A percentile compares a stretch with the other conserved stretches of the same genome.
Evolutionary conservation across 2,797 vertebrate species (phyloP).

Genomic region (Enteromius treurensis): DNA sequence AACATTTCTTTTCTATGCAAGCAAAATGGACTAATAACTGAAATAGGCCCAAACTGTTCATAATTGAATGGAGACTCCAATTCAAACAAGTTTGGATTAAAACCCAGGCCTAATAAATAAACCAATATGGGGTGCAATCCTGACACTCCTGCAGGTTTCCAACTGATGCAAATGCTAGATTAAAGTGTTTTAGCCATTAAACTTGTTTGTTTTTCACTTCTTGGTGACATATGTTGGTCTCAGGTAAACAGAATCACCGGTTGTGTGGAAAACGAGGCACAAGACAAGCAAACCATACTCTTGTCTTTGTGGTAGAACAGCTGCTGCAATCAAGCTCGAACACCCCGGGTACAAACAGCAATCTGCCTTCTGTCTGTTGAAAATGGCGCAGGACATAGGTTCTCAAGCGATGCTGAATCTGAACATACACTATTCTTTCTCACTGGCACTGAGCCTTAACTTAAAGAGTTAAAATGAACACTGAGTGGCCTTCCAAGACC

Average conservation of each 20-base stretch:
- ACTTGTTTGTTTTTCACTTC: constrained; percentile 49
- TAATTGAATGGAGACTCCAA: neutral
- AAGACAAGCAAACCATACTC: constrained; percentile 19
- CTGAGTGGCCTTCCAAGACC: neutral
- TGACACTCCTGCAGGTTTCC: constrained; percentile 16
- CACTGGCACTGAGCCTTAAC: neutral
- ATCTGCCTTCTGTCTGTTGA: constrained; percentile 47
- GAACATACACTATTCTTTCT: neutral
- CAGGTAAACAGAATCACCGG: constrained; percentile 55
- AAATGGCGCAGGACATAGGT: constrained; percentile 22
- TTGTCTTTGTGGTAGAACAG: constrained; percentile 37
- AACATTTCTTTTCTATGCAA: neutral
- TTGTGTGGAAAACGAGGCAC: constrained; percentile 47
- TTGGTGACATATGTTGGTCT: constrained; percentile 45
- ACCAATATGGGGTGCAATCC: constrained; percentile 12
- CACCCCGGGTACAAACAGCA: constrained; percentile 32
- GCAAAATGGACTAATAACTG: neutral
- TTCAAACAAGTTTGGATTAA: neutral
- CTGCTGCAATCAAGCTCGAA: constrained; percentile 43
- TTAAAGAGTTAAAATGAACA: constrained; percentile 2
- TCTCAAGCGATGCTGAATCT: neutral
- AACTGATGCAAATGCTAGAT: constrained; percentile 35
- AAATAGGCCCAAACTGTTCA: neutral
- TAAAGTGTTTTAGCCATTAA: constrained; percentile 8
- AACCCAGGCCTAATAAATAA: neutral